A percentile compares a stretch with the other conserved stretches of the same genome.
Conservation (phyloP, 2,888 invertebrate genomes). For the Xylocampa areola region DNA sequence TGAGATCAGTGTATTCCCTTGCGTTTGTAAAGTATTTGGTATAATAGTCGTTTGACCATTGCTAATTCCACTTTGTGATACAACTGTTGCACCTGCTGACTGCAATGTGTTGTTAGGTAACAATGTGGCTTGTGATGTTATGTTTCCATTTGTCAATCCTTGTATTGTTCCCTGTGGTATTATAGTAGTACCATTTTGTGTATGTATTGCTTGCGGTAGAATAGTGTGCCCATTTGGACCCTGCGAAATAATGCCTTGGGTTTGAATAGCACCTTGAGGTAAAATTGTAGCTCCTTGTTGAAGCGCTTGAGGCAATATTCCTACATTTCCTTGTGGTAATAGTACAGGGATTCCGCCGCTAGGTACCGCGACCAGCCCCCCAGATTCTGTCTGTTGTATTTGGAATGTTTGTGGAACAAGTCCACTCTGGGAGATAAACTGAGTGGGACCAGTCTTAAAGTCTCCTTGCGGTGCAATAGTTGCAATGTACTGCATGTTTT, state of each 20-base stretch:
- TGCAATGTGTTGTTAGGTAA: conserved; percentile 82
- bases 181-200: conserved; percentile 90
- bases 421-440: conserved; percentile 88
- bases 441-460: conserved; percentile 88
- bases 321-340: conserved; percentile 87
- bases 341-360: conserved; percentile 90
- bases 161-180: conserved; percentile 90
- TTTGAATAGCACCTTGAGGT: conserved; percentile 89
- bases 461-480: conserved; percentile 91
- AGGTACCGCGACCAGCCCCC: conserved; percentile 90
- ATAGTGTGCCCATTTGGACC: conserved; percentile 90
- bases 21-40: conserved; percentile 85
- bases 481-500: conserved; percentile 94
- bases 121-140: conserved; percentile 81
- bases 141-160: conserved; percentile 79
- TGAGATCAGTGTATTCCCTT: conserved; percentile 88
- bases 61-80: conserved; percentile 85
- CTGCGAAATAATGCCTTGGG: conserved; percentile 87
- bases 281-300: conserved; percentile 90
- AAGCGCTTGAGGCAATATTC: conserved; percentile 84
- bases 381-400: conserved; percentile 90
- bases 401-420: conserved; percentile 90
- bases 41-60: conserved; percentile 87
- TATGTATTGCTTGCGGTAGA: conserved; percentile 90
- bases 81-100: conserved; percentile 81